Conservation (phyloP, 2,888 invertebrate genomes). For the Plagodis dolabraria region DNA sequence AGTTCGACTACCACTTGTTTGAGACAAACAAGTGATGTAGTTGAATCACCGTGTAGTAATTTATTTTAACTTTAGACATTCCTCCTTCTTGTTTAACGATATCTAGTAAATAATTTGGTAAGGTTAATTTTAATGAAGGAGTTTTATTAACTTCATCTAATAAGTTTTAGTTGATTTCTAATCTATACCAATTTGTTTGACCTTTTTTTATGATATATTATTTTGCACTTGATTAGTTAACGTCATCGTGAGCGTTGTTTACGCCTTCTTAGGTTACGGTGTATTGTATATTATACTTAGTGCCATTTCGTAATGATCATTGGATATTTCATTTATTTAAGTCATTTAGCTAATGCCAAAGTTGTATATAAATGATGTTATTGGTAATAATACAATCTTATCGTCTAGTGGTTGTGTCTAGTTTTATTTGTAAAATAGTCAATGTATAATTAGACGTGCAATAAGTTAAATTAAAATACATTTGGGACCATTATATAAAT, state of each 20-base stretch:
- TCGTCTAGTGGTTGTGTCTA: slow-evolving; percentile 63
- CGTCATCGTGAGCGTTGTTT: too few relatives aligned
- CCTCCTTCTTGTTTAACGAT: slow-evolving; percentile 48
- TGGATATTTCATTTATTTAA: slow-evolving; percentile 43
- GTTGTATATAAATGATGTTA: slow-evolving; percentile 66
- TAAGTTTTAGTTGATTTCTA: too few relatives aligned
- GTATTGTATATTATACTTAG: slow-evolving; percentile 61
- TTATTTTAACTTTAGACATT: slow-evolving; percentile 41
- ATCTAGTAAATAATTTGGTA: slow-evolving; percentile 40
- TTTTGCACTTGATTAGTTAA: too few relatives aligned
- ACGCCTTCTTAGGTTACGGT: slow-evolving; percentile 37
- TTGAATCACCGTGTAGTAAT: slow-evolving; percentile 46
- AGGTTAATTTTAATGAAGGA: too few relatives aligned
- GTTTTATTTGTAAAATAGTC: slow-evolving; percentile 30
- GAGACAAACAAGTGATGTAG: slow-evolving; percentile 70
- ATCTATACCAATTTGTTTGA: too few relatives aligned
- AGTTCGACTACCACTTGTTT: slow-evolving; percentile 71
- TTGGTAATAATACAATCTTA: slow-evolving; percentile 39
- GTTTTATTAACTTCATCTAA: too few relatives aligned
- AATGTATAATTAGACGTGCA: slow-evolving; percentile 43
- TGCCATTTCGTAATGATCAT: slow-evolving; percentile 66
- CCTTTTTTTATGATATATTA: too few relatives aligned
- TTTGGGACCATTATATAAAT: slow-evolving; percentile 47
- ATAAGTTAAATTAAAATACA: slow-evolving; percentile 34
- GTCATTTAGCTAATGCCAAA: slow-evolving; percentile 77